A percentile compares a stretch with the other conserved stretches of the same genome.
Evolutionary conservation across 1,140 invertebrate genomes (phyloP).

Genomic region (Colletes latitarsis): DNA sequence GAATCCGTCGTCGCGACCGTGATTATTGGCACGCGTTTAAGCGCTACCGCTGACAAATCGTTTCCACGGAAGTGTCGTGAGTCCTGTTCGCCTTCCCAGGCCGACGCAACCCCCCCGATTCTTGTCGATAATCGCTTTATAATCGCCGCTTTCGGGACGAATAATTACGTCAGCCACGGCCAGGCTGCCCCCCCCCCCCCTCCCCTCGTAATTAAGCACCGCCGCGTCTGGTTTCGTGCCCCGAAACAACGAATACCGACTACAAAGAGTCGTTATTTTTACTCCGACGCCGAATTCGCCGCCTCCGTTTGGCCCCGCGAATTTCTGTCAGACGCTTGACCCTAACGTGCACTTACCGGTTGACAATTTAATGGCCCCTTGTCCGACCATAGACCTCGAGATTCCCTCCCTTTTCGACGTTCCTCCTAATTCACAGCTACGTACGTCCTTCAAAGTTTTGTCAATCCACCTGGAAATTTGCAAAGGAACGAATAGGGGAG

Average conservation of each 20-base stretch:
- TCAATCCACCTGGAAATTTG: too few species aligned
- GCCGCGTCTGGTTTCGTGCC: conserved; percentile 43
- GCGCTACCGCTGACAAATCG: conserved; percentile 1
- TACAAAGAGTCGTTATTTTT: conserved; percentile 52
- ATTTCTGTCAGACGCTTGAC: too few species aligned
- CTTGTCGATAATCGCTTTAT: conserved; percentile 70
- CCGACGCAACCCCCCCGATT: conserved; percentile 44
- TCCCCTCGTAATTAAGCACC: conserved; percentile 50
- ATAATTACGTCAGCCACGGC: conserved; percentile 66
- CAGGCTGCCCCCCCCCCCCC: background rate
- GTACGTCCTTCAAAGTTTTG: too few species aligned
- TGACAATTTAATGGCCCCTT: too few species aligned
- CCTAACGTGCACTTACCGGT: too few species aligned
- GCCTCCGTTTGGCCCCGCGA: too few species aligned
- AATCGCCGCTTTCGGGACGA: conserved; percentile 68
- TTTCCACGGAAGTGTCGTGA: conserved; percentile 42
- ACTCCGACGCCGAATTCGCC: background rate
- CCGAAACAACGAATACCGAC: conserved; percentile 53
- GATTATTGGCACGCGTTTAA: too few species aligned
- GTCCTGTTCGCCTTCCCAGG: background rate
- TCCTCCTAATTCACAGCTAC: too few species aligned
- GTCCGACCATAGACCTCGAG: too few species aligned
- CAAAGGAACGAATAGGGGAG: too few species aligned
- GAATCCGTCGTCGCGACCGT: too few species aligned
- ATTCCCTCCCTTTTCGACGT: too few species aligned